Conservation (phyloP, 2,797 vertebrate genomes). For the Scomberomorus guttatus region DNA sequence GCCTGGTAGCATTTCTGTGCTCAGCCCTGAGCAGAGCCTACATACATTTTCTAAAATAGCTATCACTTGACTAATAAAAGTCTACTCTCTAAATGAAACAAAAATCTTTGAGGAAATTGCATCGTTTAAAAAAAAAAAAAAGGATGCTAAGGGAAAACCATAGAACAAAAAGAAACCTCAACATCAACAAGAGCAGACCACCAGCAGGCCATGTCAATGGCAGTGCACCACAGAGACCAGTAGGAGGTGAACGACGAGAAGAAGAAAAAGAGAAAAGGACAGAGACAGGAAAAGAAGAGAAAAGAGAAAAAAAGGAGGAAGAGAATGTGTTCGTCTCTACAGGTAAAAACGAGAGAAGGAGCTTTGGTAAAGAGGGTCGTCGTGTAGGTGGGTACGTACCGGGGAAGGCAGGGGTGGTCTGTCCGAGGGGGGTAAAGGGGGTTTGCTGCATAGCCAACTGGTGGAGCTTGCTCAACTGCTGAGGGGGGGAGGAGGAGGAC, state of each 20-base stretch:
- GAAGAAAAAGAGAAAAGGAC: slow-evolving; percentile 70
- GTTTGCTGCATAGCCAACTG: slow-evolving; percentile 99
- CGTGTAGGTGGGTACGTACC: slow-evolving; percentile 97
- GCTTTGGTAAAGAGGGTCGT: slow-evolving; percentile 89
- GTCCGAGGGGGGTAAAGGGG: slow-evolving; percentile 99
- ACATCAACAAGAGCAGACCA: slow-evolving; percentile 85
- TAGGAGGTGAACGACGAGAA: slow-evolving; percentile 74
- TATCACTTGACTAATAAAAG: not conserved
- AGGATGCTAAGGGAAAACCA: slow-evolving; percentile 48
- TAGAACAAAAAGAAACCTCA: slow-evolving; percentile 76
- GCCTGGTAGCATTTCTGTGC: slow-evolving; percentile 28
- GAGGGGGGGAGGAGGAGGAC: slow-evolving; percentile 96
- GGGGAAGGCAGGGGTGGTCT: slow-evolving; percentile 99
- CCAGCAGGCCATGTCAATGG: slow-evolving; percentile 85
- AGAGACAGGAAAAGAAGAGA: slow-evolving; percentile 72
- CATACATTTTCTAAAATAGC: not conserved
- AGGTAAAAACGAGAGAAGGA: slow-evolving; percentile 91
- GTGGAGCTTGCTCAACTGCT: slow-evolving; percentile 99
- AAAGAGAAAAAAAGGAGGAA: slow-evolving; percentile 84
- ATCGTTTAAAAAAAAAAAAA: slow-evolving; percentile 15
- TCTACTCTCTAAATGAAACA: not conserved
- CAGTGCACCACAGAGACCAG: slow-evolving; percentile 76
- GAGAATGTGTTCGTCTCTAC: slow-evolving; percentile 86
- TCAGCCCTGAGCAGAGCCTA: slow-evolving; percentile 42
- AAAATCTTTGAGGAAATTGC: slow-evolving; percentile 10